Conservation (phyloP, 2,888 invertebrate species). For the Stramonita haemastoma region DNA sequence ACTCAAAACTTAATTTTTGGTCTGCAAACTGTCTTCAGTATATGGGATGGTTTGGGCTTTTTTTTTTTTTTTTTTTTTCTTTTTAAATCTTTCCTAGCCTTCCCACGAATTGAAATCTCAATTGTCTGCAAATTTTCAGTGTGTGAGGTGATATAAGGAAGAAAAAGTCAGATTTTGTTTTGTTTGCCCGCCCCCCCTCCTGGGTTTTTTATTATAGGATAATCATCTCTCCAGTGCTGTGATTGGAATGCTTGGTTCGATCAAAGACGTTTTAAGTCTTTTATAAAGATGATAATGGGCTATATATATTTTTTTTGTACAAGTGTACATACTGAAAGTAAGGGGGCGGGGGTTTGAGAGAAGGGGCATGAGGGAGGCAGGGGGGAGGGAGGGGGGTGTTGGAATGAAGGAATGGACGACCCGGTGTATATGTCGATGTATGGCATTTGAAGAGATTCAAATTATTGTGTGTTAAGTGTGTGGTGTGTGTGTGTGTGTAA, state of each 20-base stretch:
- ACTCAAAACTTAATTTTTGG: too few species aligned
- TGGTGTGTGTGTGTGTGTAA: too few species aligned
- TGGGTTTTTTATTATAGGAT: background rate
- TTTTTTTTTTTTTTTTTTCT: background rate
- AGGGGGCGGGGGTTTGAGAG: background rate
- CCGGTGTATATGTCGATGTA: background rate
- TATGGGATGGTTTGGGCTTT: too few species aligned
- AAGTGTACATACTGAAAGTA: background rate
- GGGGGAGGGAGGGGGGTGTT: background rate
- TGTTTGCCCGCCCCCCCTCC: background rate
- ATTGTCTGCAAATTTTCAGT: background rate
- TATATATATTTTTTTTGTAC: background rate
- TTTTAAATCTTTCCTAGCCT: too few species aligned
- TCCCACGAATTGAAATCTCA: too few species aligned
- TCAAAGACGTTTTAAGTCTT: background rate
- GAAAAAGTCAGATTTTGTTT: too few species aligned
- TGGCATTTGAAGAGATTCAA: too few species aligned
- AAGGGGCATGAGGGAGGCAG: background rate
- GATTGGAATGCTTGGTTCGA: background rate
- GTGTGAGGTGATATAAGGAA: background rate
- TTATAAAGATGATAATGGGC: background rate
- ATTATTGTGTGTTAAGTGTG: too few species aligned
- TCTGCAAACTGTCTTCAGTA: too few species aligned
- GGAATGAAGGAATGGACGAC: background rate
- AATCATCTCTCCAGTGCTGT: conserved; percentile 1